Conservation (phyloP, 2,888 invertebrate species). For the Odontocolon sp. region DNA sequence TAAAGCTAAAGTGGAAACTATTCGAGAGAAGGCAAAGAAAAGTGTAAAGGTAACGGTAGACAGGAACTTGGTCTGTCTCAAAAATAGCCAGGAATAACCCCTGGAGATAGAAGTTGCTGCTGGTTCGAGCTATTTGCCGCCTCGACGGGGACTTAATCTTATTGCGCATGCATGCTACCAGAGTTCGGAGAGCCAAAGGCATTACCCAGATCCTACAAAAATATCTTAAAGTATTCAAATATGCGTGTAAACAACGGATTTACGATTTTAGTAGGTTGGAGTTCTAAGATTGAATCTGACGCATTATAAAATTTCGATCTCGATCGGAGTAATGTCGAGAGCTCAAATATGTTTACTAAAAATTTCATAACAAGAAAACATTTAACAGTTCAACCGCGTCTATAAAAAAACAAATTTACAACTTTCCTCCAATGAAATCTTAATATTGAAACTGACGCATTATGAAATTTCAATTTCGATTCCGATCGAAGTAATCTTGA, state of each 20-base stretch:
- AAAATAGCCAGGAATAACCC: constrained; percentile 75
- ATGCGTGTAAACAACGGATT: constrained; percentile 6
- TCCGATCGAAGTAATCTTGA: no score
- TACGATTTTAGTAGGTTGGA: neutral
- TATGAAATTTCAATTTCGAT: no score
- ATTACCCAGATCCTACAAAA: constrained; percentile 27
- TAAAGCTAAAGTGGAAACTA: neutral
- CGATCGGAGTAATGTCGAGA: no score
- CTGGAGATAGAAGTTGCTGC: constrained; percentile 65
- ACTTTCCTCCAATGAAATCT: no score
- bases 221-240: constrained; percentile 46
- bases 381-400: no score
- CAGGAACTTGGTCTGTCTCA: constrained; percentile 68
- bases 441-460: no score
- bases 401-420: no score
- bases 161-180: constrained; percentile 38
- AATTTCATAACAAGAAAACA: no score
- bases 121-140: constrained; percentile 1
- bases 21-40: constrained; percentile 20
- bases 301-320: no score
- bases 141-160: constrained; percentile 56
- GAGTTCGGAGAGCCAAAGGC: neutral
- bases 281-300: no score
- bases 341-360: no score
- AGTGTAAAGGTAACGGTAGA: constrained; percentile 64